A percentile compares a stretch with the other conserved stretches of the same genome.
Conservation (phyloP, 2,797 vertebrate species). For the Poeciliopsis turneri region DNA sequence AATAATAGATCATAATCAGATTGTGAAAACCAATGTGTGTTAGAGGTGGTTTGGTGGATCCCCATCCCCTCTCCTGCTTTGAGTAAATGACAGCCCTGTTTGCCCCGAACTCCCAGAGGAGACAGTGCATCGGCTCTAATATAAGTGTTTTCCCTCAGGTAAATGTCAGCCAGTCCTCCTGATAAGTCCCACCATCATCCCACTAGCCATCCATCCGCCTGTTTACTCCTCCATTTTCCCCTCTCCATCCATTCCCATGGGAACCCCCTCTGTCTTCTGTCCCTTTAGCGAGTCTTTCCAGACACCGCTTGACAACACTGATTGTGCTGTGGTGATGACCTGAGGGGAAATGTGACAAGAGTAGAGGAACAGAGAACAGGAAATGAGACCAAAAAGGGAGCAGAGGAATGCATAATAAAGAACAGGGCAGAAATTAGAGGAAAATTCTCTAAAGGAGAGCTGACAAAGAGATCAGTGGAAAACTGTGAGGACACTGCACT, state of each 20-base stretch:
- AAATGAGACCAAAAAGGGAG: slow-evolving; percentile 30
- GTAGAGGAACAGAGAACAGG: slow-evolving; percentile 9
- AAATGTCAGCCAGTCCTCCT: slow-evolving; percentile 80
- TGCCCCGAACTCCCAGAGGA: slow-evolving; percentile 71
- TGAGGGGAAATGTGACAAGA: slow-evolving; percentile 23
- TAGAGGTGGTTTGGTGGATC: slow-evolving; percentile 68
- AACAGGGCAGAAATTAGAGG: slow-evolving; percentile 28
- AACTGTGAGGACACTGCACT: slow-evolving; percentile 18
- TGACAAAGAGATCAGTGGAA: slow-evolving; percentile 9
- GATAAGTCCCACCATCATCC: slow-evolving; percentile 58
- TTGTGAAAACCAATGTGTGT: slow-evolving; percentile 66
- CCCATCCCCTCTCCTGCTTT: slow-evolving; percentile 43
- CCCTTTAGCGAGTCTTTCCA: slow-evolving; percentile 29
- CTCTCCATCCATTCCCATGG: slow-evolving; percentile 21
- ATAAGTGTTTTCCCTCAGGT: slow-evolving; percentile 76
- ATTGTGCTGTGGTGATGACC: slow-evolving; percentile 42
- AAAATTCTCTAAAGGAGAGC: background rate
- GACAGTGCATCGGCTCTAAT: slow-evolving; percentile 62
- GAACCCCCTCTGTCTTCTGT: slow-evolving; percentile 35
- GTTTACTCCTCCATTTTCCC: slow-evolving; percentile 42
- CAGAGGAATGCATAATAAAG: slow-evolving; percentile 11
- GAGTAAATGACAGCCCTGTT: slow-evolving; percentile 83
- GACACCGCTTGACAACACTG: slow-evolving; percentile 56
- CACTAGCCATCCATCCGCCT: slow-evolving; percentile 42
- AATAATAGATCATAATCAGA: slow-evolving; percentile 68